Evolutionary conservation across 2,113 vertebrate genomes (phyloP).

Genomic region (Megaceryle torquata): DNA sequence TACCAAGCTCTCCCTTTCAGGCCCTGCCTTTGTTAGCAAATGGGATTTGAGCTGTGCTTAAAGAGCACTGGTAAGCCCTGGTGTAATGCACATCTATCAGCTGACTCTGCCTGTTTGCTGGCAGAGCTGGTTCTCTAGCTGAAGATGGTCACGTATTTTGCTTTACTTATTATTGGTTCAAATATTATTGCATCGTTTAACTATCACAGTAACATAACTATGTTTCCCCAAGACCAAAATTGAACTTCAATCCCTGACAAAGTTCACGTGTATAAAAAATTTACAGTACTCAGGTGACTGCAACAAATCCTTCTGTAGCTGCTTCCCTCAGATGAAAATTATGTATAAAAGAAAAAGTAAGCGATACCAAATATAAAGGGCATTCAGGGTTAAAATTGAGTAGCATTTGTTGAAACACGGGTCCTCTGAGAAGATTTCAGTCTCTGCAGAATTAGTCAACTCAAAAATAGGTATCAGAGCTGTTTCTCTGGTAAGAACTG

Average conservation of each 20-base stretch:
- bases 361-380: not conserved
- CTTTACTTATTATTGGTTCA: not conserved
- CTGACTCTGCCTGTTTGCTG: not conserved
- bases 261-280: not conserved
- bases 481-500: not conserved
- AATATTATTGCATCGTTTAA: not conserved
- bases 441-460: not conserved
- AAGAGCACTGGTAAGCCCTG: not conserved
- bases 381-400: not conserved
- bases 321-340: not conserved
- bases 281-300: not conserved
- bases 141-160: not conserved
- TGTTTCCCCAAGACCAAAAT: not conserved
- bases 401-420: not conserved
- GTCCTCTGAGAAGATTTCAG: not conserved
- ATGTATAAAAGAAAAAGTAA: not conserved
- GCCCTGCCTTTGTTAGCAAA: not conserved
- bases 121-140: not conserved
- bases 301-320: not conserved
- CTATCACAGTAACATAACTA: not conserved
- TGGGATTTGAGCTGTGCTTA: not conserved
- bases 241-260: not conserved
- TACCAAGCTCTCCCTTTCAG: not conserved
- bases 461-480: not conserved
- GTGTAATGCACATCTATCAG: accelerated